phyloP scores from a whole-genome alignment of 2,888 invertebrate species.

The Cerastoderma edule region DNA sequence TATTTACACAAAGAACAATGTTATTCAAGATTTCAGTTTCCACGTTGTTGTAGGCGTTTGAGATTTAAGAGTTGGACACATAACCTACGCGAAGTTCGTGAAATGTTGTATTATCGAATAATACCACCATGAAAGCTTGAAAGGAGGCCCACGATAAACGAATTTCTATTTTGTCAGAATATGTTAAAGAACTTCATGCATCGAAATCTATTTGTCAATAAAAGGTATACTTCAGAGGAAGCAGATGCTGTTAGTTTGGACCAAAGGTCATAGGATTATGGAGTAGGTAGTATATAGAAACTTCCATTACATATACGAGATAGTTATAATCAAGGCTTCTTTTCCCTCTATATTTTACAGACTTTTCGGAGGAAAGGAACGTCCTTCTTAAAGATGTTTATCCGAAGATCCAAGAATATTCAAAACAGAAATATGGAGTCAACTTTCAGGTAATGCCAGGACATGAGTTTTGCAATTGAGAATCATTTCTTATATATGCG shows the following conservation, averaged over 20 bases:
- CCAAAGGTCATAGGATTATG: neutral
- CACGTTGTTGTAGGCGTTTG: no score
- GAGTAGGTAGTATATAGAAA: neutral
- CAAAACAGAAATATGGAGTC: slow-evolving; percentile 87
- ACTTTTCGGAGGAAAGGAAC: slow-evolving; percentile 69
- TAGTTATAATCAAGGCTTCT: neutral
- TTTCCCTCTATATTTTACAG: slow-evolving; percentile 38
- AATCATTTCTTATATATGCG: no score
- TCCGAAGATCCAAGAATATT: slow-evolving; percentile 65
- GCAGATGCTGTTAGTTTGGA: neutral
- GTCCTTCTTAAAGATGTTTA: slow-evolving; percentile 68
- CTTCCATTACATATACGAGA: neutral
- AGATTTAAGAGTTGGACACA: no score
- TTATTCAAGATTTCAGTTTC: no score
- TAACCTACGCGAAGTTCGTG: no score
- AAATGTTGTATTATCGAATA: no score
- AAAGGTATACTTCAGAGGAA: neutral
- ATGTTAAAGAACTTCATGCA: no score
- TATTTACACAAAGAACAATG: no score
- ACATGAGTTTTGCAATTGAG: no score
- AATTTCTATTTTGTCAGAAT: no score
- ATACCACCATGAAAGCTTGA: no score
- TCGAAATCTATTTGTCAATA: neutral
- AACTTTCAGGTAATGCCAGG: slow-evolving; percentile 70
- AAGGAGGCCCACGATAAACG: no score